These are phyloP conservation scores for Aelia acuminata DNA, from an alignment of 2,888 invertebrate species.

Conservation along the genomic window DNA sequence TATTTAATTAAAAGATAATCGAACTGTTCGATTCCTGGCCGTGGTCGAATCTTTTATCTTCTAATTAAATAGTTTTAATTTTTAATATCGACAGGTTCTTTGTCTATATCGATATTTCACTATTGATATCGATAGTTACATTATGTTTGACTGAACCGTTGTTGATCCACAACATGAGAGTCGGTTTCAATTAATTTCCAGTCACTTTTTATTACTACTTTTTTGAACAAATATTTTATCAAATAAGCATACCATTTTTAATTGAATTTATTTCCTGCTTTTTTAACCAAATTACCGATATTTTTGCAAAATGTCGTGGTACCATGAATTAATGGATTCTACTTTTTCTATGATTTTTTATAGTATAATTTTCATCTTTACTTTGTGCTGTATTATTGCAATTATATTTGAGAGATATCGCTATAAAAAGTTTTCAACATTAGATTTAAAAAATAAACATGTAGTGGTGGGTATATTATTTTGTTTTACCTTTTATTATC, in stretches of 20 bases:
- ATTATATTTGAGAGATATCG: slow-evolving; percentile 18
- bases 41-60: too few relatives aligned
- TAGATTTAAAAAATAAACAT: slow-evolving; percentile 60
- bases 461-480: slow-evolving; percentile 60
- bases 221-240: neutral
- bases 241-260: neutral
- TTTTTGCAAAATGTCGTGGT: neutral
- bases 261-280: neutral
- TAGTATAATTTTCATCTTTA: neutral
- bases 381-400: neutral
- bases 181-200: neutral
- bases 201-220: neutral
- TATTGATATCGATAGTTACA: too few relatives aligned
- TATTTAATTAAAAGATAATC: too few relatives aligned
- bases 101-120: too few relatives aligned
- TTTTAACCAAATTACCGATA: neutral
- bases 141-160: neutral
- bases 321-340: neutral
- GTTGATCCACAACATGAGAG: neutral
- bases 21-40: too few relatives aligned
- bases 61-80: too few relatives aligned
- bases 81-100: too few relatives aligned
- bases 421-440: slow-evolving; percentile 49
- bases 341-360: neutral
- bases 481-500: neutral